Evolutionary conservation across 92 coral and sea anemone genomes (phyloP), one percentile per base, ranked within the genome.

Genomic region (Epizoanthus illoricatus): DNA sequence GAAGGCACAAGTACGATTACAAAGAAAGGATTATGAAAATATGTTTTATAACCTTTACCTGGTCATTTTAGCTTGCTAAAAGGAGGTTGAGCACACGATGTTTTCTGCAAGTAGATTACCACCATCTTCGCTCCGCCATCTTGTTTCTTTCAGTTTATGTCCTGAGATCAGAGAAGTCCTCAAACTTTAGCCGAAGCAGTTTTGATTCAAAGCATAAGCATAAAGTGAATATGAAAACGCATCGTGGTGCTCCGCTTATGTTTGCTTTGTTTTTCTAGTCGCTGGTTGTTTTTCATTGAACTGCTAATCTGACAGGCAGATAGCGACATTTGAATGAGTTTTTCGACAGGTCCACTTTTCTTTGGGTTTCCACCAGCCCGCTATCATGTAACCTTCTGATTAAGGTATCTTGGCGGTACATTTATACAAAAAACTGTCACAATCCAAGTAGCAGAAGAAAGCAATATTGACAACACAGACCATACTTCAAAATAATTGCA

Each of bases 211-310:
- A 10, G 61, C 60, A 43, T 39, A 24, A 63, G 82, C 60, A 62
- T 78, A 18, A 78, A 64, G 20, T 7, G 52, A 68, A 47, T 5
- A 45, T 17, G 59, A 45, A 63, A 47, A 42, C 23, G 15, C 85
- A 81, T 81, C 88, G 92, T 88, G 88, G 90, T 88, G 87, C 72
- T 86, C 83, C 86, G 83, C 90, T 92, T 88, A 90, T 90, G 97
- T 92, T 92, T 83, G 87, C 84, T 92, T 90, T 88, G 97, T 84
- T 90, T 86, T 89, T 63, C 56, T 15, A 78, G 67, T 62, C 49
- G 66, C 71, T 78, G 59, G 71, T 78, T 78, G 55, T 63, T 78
- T 78, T 78, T 78, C 61, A 42, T 33, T 78, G 71, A 70, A 41
- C 21, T 61, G 58, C 65, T 78, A 78, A 78, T 78, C 82, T 78